These are phyloP conservation scores for Xiphias gladius DNA, from an alignment of 2,113 vertebrate species.

Conservation along the genomic window DNA sequence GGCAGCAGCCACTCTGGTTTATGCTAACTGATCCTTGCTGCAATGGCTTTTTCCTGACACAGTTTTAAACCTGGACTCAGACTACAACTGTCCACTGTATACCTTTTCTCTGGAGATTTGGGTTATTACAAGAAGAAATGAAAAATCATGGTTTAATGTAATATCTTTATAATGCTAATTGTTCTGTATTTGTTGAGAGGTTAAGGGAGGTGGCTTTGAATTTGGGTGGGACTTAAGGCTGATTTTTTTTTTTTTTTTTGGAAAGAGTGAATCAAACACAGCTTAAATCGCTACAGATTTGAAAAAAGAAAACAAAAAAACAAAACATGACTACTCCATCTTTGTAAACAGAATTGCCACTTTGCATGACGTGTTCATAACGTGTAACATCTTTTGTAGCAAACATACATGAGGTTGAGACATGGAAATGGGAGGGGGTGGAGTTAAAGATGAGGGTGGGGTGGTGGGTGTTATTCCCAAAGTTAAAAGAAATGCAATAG, in stretches of 20 bases:
- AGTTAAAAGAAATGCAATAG: slow-evolving; percentile 53
- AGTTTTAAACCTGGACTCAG: slow-evolving; percentile 74
- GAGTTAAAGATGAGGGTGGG: slow-evolving; percentile 25
- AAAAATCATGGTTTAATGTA: slow-evolving; percentile 78
- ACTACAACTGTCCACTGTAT: slow-evolving; percentile 70
- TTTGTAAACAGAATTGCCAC: slow-evolving; percentile 84
- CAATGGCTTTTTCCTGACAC: slow-evolving; percentile 60
- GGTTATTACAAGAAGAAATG: slow-evolving; percentile 72
- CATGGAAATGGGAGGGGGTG: slow-evolving; percentile 52
- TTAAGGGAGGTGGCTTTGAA: slow-evolving; percentile 61
- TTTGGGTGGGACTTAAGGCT: slow-evolving; percentile 61
- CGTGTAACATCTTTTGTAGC: slow-evolving; percentile 85
- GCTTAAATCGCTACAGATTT: slow-evolving; percentile 67
- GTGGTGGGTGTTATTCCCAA: slow-evolving; percentile 40
- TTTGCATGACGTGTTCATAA: slow-evolving; percentile 87
- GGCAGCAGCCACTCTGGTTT: slow-evolving; percentile 71
- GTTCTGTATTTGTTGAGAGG: slow-evolving; percentile 66
- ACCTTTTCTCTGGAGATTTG: slow-evolving; percentile 66
- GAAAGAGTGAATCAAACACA: slow-evolving; percentile 66
- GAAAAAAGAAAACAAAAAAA: slow-evolving; percentile 30
- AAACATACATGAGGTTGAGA: slow-evolving; percentile 70
- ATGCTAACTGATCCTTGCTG: slow-evolving; percentile 63
- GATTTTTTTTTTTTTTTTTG: slow-evolving; percentile 28
- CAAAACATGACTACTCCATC: slow-evolving; percentile 80
- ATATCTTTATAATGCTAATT: slow-evolving; percentile 77